Base-by-base conservation (phyloP, 2,888 invertebrate species). In the Rapana venosa region DNA sequence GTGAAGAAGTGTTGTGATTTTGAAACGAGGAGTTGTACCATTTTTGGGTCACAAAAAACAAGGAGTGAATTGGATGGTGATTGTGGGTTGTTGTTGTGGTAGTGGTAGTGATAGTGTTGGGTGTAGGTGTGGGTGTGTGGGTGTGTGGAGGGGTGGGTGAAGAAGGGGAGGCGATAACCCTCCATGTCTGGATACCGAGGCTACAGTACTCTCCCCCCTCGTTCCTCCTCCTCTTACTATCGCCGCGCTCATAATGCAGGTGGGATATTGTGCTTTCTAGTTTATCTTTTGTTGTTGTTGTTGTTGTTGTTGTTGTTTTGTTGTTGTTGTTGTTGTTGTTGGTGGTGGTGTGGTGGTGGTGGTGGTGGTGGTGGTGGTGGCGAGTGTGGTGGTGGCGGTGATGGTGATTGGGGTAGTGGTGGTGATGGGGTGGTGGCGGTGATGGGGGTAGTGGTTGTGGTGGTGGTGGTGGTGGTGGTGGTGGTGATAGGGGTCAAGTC, bases 151-250 rank as follows among this genome's bases (percentile, higher is more conserved):
- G 35, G 20, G 77, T 30, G 32, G 77, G 32, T 79, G 74, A 15
- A 8, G 32, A 32, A 32, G 32, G 32, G 77, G 15, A 15, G 17
- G 32, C 32, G 77, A n/a, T n/a, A n/a, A n/a, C n/a, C 30, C n/a
- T 74, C 74, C 74, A 79, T 79, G 77, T 79, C 77, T 30, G 77
- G 77, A 15, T 79, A 79, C 77, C 13, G 77, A 58, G 47, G 56
- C 11, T 56, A n/a, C 30, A 58, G 56, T 26, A 17, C 85, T 56
- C 47, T 58, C 13, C 58, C 85, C 32, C 58, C 85, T 61, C 35
- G 58, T 81, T 88, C 30, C 35, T 56, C 79, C 83, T 58, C 83
- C 88, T 83, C 13, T 61, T 58, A 20, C n/a, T 85, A 11, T 47
- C 30, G n/a, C 56, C 30, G n/a, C 47, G 47, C 58, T 85, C 22